Base-by-base conservation (phyloP, 2,888 invertebrate species). In the Eurytoma californica region DNA sequence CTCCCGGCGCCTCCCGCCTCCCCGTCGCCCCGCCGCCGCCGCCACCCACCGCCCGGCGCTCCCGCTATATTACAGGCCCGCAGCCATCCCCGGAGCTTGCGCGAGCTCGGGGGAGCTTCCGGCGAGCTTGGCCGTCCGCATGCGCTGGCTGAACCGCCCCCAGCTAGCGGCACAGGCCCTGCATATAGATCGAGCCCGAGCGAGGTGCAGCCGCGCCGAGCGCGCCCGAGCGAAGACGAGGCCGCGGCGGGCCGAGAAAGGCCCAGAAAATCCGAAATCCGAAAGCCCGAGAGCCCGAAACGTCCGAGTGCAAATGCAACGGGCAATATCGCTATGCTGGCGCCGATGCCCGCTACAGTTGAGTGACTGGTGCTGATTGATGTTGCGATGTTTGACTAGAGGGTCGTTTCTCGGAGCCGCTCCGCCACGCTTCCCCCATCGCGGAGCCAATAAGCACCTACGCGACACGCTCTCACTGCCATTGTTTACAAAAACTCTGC, bases 331-430 rank as follows among this genome's bases (percentile, higher is more conserved):
- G 87, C 87, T 84, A 87, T 57, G 72, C 47, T 67, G 66, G 66
- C 39, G 73, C 66, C 87, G 85, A 88, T n/a, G 53, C 53, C n/a
- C 63, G 63, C 86, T 84, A 86, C 85, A 86, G 84, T 87, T 85
- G 87, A 88, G 88, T 89, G 89, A 88, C 88, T 87, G 88, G 90
- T 89, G 88, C 90, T 90, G 90, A 90, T 90, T 90, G 90, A 90
- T 89, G 90, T 88, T 87, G 88, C 86, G 87, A 87, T 90, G 90
- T 90, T 90, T 90, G 88, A 88, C 87, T 87, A 90, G 90, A 90
- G 90, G 90, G 90, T 90, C 87, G 89, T 53, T 53, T 30, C 51
- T 47, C 47, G 24, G 28, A 20, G 51, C 51, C 28, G 28, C 49
- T 16, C 24, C 51, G 51, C 51, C 47, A 16, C 7, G 28, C 86